phyloP scores from a whole-genome alignment of 2,797 vertebrate genomes.

The Myotis pilosus region DNA sequence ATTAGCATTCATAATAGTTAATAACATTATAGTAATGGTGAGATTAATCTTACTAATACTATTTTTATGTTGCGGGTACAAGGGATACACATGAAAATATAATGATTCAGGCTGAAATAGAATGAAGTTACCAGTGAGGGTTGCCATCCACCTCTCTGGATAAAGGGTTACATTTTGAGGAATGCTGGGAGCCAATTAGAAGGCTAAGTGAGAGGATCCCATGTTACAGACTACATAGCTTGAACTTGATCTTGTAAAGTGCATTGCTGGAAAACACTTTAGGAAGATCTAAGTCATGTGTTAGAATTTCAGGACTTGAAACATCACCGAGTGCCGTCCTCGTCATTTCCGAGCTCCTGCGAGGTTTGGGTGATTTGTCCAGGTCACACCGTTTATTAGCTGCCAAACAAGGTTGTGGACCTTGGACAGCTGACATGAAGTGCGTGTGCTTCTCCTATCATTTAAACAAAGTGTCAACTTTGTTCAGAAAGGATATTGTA shows the following conservation, averaged over 20 bases:
- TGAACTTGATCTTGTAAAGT: not conserved
- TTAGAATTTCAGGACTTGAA: not conserved
- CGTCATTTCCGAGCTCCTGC: not conserved
- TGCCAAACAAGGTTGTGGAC: not conserved
- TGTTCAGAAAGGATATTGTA: not conserved
- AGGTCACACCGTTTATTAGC: not conserved
- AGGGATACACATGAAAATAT: not conserved
- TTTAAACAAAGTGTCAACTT: not conserved
- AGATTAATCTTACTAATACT: not conserved
- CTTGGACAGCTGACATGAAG: not conserved
- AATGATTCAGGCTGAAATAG: not conserved
- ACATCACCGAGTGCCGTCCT: not conserved
- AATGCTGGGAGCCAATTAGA: not conserved
- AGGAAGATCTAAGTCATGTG: not conserved
- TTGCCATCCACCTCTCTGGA: not conserved
- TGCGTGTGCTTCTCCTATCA: not conserved
- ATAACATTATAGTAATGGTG: not conserved
- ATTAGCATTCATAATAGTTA: not conserved
- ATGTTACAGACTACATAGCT: not conserved
- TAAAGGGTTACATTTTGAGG: constrained; percentile 9
- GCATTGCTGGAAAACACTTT: not conserved
- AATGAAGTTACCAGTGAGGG: not conserved
- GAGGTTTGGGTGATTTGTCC: not conserved
- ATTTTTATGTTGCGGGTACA: not conserved
- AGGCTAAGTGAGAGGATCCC: not conserved